A percentile compares a stretch with the other conserved stretches of the same genome.
These are phyloP conservation scores for Melangyna quadrimaculata DNA, from an alignment of 2,888 invertebrate species.

Conservation along the genomic window DNA sequence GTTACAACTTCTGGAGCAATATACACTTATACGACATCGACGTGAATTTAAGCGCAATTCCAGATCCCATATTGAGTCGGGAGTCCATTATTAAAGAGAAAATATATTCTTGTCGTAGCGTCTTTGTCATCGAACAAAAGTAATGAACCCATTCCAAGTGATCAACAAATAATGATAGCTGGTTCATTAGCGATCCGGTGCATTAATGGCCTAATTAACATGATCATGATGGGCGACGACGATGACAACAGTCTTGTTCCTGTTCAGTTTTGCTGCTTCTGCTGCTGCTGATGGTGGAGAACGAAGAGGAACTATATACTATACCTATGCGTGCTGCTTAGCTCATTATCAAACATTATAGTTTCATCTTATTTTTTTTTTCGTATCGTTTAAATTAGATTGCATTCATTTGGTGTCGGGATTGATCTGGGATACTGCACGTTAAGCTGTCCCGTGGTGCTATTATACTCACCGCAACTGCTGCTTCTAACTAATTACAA, in stretches of 20 bases:
- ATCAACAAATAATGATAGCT: conserved; percentile 68
- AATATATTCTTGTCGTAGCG: conserved; percentile 1
- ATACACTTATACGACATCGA: conserved; percentile 28
- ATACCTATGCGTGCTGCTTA: conserved; percentile 46
- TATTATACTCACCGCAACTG: conserved; percentile 50
- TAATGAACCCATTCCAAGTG: conserved; percentile 63
- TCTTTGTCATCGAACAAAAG: conserved; percentile 49
- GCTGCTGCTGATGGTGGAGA: too few species aligned
- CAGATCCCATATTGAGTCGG: conserved; percentile 30
- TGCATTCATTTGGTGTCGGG: neutral
- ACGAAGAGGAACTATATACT: neutral
- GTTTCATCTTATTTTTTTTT: conserved; percentile 16
- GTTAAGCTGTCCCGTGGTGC: conserved; percentile 44
- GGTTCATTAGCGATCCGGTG: conserved; percentile 61
- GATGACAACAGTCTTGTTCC: conserved; percentile 41
- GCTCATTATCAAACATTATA: conserved; percentile 59
- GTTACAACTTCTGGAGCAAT: neutral
- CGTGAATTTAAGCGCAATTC: conserved; percentile 48
- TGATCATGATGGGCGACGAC: conserved; percentile 48
- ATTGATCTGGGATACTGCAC: conserved; percentile 28
- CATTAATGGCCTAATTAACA: conserved; percentile 67
- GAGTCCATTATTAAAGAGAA: neutral
- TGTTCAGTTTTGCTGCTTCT: too few species aligned
- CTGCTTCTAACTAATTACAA: conserved; percentile 42
- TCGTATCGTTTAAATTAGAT: neutral